Evolutionary conservation across 2,888 invertebrate genomes (phyloP), one percentile per base, ranked within the genome.

Genomic region (Ochlodes sylvanus): DNA sequence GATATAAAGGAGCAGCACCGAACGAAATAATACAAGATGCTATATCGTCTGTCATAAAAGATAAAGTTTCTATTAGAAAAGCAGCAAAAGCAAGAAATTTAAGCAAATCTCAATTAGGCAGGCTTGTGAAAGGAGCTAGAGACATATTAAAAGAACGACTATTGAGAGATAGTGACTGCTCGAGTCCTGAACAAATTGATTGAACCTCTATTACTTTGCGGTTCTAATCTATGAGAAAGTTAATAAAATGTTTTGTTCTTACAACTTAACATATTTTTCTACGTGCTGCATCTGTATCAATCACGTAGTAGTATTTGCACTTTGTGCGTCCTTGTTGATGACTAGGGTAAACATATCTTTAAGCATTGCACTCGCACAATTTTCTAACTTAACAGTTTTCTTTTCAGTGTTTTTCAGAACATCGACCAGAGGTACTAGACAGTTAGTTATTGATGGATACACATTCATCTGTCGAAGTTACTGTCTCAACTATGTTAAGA

Each of bases 381-480:
- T 47, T 17, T 47, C 57, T 66, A 54, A 66, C 32, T 14, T 52
- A 10, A n/a, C 44, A 27, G 42, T 60, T 27, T 42, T 19, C 55
- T 74, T 87, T 88, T 14, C 85, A 89, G 89, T 81, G 54, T 88
- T 80, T 79, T 89, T 80, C 76, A 83, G 81, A 71, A 88, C 82
- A 1, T 86, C 89, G 5, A 73, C 76, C n/a, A 78, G 88, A 63
- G 89, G 89, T 0, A 83, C 81, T 0, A 76, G 84, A 0, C 88
- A 89, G 44, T 77, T 89, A 15, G 85, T 89, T 4, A 73, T 89
- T 1, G 77, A 83, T 47, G 89, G 89, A 0, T 88, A 83, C 66
- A 70, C 85, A 4, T 89, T 89, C 73, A 84, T 87, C 70, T 89
- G 89, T 70, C 79, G 89, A 14, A 84, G 81, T 7, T 89, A 89